phyloP scores from a whole-genome alignment of 2,797 vertebrate genomes.

The Gymnoscopelus microlampas region DNA sequence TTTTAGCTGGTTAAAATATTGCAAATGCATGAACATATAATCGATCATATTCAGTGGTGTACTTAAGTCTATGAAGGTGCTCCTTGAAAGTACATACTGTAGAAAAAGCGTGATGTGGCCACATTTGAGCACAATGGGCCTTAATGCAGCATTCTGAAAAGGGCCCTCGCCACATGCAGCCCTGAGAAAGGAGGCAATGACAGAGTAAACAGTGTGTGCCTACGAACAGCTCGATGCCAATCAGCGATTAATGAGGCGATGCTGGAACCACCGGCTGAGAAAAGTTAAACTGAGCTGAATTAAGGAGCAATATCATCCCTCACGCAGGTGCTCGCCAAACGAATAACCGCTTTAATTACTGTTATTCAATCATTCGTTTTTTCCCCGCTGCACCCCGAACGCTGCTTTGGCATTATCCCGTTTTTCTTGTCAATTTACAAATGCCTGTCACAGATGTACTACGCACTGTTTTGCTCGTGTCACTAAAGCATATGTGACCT shows the following conservation, averaged over 20 bases:
- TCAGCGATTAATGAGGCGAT: slow-evolving; percentile 88
- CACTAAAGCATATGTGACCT: slow-evolving; percentile 80
- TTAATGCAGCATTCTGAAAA: slow-evolving; percentile 63
- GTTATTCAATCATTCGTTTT: slow-evolving; percentile 98
- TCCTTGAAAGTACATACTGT: no score
- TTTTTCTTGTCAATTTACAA: slow-evolving; percentile 94
- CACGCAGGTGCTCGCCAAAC: slow-evolving; percentile 98
- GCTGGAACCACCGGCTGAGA: slow-evolving; percentile 84
- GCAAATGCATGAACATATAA: not conserved
- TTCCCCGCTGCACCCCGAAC: slow-evolving; percentile 79
- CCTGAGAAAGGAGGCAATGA: slow-evolving; percentile 75
- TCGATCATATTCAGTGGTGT: not conserved
- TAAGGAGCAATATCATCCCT: slow-evolving; percentile 97
- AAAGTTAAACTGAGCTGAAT: slow-evolving; percentile 98
- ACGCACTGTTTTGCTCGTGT: slow-evolving; percentile 81
- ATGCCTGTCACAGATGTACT: slow-evolving; percentile 87
- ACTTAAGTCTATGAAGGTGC: not conserved
- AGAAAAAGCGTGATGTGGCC: slow-evolving; percentile 21
- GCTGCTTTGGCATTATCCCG: slow-evolving; percentile 93
- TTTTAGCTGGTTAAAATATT: not conserved
- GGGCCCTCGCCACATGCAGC: slow-evolving; percentile 64
- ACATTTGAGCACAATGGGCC: slow-evolving; percentile 65
- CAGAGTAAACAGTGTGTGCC: slow-evolving; percentile 86
- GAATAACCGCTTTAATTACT: slow-evolving; percentile 99
- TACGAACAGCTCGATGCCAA: slow-evolving; percentile 83